Evolutionary conservation across 30 jellyfish, hydroid and myxozoan species (phyloP).

Genomic region (Clytia hemisphaerica): DNA sequence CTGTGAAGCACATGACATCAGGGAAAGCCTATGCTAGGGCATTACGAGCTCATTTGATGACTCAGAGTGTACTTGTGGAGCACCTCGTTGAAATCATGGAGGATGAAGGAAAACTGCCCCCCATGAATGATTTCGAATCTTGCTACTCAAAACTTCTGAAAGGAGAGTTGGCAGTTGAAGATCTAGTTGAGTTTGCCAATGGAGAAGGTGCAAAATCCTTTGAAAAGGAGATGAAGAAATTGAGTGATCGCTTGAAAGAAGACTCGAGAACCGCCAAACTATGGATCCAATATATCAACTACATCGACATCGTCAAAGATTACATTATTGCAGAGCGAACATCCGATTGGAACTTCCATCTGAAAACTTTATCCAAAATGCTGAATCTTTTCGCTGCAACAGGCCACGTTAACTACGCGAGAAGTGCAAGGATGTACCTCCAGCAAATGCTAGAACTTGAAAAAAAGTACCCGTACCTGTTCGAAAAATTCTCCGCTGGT

Average conservation of each 20-base stretch:
- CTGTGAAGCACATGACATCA: slow-evolving; percentile 22
- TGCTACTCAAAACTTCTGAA: slow-evolving; percentile 1
- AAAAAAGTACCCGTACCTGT: neutral
- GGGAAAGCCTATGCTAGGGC: slow-evolving; percentile 17
- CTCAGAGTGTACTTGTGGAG: neutral
- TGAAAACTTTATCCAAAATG: slow-evolving; percentile 19
- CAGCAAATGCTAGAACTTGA: slow-evolving; percentile 32
- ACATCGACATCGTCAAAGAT: slow-evolving; percentile 1
- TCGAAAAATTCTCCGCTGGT: slow-evolving; percentile 13
- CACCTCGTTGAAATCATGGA: neutral
- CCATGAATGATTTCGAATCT: neutral
- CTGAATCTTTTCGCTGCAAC: slow-evolving; percentile 42
- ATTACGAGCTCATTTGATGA: neutral
- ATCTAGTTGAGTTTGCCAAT: neutral
- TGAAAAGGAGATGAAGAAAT: neutral
- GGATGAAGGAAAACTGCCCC: neutral
- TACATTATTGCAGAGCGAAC: slow-evolving; percentile 44
- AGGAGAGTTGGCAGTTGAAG: neutral
- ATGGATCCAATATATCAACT: slow-evolving; percentile 40
- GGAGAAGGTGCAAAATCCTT: neutral
- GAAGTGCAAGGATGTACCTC: slow-evolving; percentile 21
- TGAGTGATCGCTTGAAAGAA: neutral
- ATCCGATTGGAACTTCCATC: slow-evolving; percentile 36
- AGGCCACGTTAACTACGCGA: slow-evolving; percentile 48
- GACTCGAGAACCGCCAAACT: slow-evolving; percentile 25